Conservation (phyloP, 1,140 invertebrate species). For the Bombus confusus region DNA sequence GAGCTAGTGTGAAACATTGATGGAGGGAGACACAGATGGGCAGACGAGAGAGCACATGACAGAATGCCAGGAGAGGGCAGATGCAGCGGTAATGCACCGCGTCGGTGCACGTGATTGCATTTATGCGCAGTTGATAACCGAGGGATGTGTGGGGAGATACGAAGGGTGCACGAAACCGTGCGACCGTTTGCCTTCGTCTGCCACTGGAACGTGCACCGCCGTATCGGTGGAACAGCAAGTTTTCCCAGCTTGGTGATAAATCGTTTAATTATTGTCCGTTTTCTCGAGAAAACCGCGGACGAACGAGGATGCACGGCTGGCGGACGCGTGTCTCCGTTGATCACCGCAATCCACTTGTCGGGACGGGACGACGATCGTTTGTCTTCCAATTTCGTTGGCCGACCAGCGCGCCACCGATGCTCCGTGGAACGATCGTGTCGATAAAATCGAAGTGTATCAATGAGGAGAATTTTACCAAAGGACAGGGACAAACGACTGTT, state of each 20-base stretch:
- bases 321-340: background rate
- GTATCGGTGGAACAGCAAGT: too few species aligned
- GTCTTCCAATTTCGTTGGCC: background rate
- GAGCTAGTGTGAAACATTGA: background rate
- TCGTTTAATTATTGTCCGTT: conserved; percentile 55
- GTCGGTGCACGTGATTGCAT: conserved; percentile 23
- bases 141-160: background rate
- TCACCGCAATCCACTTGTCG: background rate
- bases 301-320: background rate
- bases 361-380: background rate
- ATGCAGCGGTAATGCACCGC: conserved; percentile 34
- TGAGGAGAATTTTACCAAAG: background rate
- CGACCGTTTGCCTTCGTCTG: conserved; percentile 15
- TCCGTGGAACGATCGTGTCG: background rate
- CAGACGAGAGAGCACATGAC: background rate
- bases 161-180: background rate
- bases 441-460: background rate
- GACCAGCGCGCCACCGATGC: too few species aligned
- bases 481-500: conserved; percentile 4
- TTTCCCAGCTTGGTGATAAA: conserved; percentile 40
- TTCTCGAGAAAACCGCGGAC: conserved; percentile 30
- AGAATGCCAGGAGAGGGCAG: conserved; percentile 6
- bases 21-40: background rate
- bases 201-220: background rate
- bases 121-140: conserved; percentile 26